These are phyloP conservation scores for Kryptopterus vitreolus DNA, from an alignment of 2,797 vertebrate genomes.

Conservation along the genomic window DNA sequence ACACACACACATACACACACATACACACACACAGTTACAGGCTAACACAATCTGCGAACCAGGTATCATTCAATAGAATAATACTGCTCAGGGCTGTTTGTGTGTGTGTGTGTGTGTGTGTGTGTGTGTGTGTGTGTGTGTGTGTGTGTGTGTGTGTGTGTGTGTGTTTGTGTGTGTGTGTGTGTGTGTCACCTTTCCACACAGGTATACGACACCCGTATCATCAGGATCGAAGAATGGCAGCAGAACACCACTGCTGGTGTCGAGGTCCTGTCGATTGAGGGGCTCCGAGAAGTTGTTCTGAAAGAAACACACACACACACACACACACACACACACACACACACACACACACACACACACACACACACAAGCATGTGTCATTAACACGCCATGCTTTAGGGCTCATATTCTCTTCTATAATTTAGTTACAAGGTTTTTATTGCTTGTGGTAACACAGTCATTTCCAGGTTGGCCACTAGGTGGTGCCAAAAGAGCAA, in stretches of 20 bases:
- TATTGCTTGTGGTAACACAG: not conserved
- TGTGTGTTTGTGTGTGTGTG: constrained; percentile 7
- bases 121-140: not conserved
- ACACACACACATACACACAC: not conserved
- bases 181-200: constrained; percentile 79
- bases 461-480: not conserved
- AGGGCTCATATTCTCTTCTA: not conserved
- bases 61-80: not conserved
- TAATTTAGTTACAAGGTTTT: not conserved
- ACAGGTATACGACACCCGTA: constrained; percentile 86
- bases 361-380: not conserved
- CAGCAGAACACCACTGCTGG: constrained; percentile 87
- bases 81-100: not conserved
- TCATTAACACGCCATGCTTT: not conserved
- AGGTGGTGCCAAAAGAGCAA: not conserved
- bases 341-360: constrained; percentile 14
- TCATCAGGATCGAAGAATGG: constrained; percentile 90
- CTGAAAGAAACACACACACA: constrained; percentile 59
- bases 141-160: constrained; percentile 1
- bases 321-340: constrained; percentile 6
- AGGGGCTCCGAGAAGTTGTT: constrained; percentile 76
- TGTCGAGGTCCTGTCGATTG: constrained; percentile 88
- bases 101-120: too few species aligned
- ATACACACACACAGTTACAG: not conserved
- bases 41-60: not conserved